These are phyloP conservation scores for Oryctes rhinoceros DNA, from an alignment of 1,140 invertebrate species.

Conservation along the genomic window DNA sequence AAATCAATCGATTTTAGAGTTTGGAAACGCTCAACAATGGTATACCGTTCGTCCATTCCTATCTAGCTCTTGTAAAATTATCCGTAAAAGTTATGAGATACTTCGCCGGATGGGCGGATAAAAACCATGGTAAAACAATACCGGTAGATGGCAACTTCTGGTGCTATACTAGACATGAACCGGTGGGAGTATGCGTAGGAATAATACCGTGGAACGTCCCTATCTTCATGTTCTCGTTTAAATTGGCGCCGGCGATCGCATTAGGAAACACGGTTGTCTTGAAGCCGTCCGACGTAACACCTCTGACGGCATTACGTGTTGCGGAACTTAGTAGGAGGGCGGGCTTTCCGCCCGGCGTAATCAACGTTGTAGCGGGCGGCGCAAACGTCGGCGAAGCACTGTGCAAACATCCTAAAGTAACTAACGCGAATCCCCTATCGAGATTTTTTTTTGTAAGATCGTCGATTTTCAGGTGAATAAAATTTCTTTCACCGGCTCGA, in stretches of 20 bases:
- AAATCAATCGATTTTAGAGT: slow-evolving; percentile 69
- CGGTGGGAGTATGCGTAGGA: slow-evolving; percentile 96
- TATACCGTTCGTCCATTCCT: slow-evolving; percentile 81
- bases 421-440: no score
- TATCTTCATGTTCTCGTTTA: slow-evolving; percentile 95
- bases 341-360: slow-evolving; percentile 85
- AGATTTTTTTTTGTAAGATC: slow-evolving; percentile 30
- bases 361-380: slow-evolving; percentile 90
- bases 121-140: slow-evolving; percentile 89
- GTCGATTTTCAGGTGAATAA: slow-evolving; percentile 68
- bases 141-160: slow-evolving; percentile 90
- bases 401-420: slow-evolving; percentile 46
- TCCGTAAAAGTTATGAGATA: slow-evolving; percentile 79
- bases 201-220: slow-evolving; percentile 99
- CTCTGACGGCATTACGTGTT: slow-evolving; percentile 90
- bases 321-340: slow-evolving; percentile 87
- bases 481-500: slow-evolving; percentile 83
- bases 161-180: slow-evolving; percentile 92
- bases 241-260: slow-evolving; percentile 73
- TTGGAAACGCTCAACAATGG: slow-evolving; percentile 96
- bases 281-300: slow-evolving; percentile 97
- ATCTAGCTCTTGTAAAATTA: slow-evolving; percentile 79
- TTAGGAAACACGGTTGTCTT: slow-evolving; percentile 90
- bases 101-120: slow-evolving; percentile 88
- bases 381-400: slow-evolving; percentile 88